Evolutionary conservation across 2,797 vertebrate species (phyloP).

Genomic region (Tokudaia tokunoshimensis): DNA sequence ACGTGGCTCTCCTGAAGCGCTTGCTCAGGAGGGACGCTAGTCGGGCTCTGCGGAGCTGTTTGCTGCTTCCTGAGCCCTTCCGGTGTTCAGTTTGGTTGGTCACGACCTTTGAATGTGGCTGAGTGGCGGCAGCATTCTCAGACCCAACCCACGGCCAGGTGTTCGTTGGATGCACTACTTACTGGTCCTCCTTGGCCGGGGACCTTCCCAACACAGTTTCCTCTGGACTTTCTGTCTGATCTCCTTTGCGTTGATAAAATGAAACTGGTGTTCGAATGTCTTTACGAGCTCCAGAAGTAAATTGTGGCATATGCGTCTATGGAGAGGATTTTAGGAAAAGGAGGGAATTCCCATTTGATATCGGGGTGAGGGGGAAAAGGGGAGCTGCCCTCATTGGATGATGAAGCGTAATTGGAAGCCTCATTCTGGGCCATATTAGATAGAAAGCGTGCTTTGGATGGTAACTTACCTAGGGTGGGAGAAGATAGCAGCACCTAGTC

Average conservation of each 20-base stretch:
- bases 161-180: not conserved
- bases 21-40: not conserved
- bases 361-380: not conserved
- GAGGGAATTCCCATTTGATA: not conserved
- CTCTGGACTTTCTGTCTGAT: not conserved
- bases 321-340: not conserved
- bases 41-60: not conserved
- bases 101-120: not conserved
- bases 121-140: not conserved
- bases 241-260: not conserved
- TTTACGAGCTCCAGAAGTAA: not conserved
- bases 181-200: not conserved
- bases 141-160: not conserved
- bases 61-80: not conserved
- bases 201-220: not conserved
- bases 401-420: not conserved
- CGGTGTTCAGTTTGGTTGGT: not conserved
- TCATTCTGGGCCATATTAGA: not conserved
- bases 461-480: not conserved
- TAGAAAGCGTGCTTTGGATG: not conserved
- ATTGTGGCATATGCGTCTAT: not conserved
- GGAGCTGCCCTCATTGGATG: not conserved
- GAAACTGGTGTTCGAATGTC: not conserved
- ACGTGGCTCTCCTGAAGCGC: not conserved
- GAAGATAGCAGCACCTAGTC: not conserved